Conservation (phyloP, 2,113 vertebrate species). For the Tamias sibiricus region DNA sequence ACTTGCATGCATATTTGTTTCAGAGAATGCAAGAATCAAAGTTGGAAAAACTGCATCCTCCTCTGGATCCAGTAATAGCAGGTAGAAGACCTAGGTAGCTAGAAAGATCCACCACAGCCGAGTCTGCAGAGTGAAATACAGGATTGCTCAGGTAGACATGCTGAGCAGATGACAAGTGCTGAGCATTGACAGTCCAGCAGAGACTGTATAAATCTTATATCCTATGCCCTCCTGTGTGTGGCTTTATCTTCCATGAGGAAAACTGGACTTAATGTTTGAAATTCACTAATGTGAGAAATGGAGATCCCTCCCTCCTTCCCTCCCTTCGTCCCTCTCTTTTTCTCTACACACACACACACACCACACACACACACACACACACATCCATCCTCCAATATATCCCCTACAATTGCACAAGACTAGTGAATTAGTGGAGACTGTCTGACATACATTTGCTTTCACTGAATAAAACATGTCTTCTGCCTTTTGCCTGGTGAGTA, state of each 20-base stretch:
- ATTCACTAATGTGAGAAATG: neutral
- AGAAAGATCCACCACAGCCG: neutral
- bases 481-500: neutral
- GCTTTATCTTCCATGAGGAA: neutral
- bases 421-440: neutral
- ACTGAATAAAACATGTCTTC: neutral
- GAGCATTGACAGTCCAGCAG: accelerated
- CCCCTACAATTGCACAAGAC: neutral
- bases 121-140: neutral
- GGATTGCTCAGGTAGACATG: neutral
- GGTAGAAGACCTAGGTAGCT: neutral
- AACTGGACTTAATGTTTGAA: neutral
- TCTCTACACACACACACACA: too few relatives aligned
- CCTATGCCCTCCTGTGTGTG: neutral
- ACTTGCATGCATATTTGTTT: neutral
- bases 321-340: too few relatives aligned
- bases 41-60: neutral
- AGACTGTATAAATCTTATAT: too few relatives aligned
- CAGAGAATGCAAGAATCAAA: neutral
- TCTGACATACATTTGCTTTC: neutral
- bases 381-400: neutral
- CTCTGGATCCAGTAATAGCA: neutral
- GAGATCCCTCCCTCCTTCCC: too few relatives aligned
- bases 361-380: too few relatives aligned
- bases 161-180: too few relatives aligned